phyloP scores from a whole-genome alignment of 2,113 vertebrate species.

The Heterochromis multidens region DNA sequence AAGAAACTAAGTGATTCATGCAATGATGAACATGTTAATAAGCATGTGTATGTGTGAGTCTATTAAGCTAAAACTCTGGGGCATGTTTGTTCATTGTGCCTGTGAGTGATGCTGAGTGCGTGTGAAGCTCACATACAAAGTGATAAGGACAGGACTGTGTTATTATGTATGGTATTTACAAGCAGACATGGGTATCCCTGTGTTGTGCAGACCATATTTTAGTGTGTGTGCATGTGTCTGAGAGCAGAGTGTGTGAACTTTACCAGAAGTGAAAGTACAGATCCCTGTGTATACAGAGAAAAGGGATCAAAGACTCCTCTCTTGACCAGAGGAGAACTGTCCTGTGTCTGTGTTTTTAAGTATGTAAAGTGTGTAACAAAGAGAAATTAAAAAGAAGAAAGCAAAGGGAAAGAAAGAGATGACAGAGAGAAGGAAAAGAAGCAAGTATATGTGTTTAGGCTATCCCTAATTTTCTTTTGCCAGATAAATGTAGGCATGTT shows the following conservation, averaged over 20 bases:
- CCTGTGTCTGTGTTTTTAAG: not conserved
- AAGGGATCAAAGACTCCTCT: slow-evolving; percentile 47
- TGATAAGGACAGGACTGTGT: slow-evolving; percentile 11
- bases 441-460: not conserved
- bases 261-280: slow-evolving; percentile 39
- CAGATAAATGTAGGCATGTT: not conserved
- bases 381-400: not conserved
- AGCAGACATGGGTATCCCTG: not conserved
- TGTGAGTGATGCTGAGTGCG: not conserved
- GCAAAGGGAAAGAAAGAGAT: not conserved
- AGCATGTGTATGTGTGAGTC: not conserved
- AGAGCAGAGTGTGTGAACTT: slow-evolving; percentile 41
- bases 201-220: not conserved
- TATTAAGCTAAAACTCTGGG: not conserved
- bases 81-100: not conserved
- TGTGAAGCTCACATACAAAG: not conserved
- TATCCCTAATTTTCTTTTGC: not conserved
- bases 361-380: not conserved
- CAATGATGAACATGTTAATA: not conserved
- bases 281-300: slow-evolving; percentile 36
- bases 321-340: slow-evolving; percentile 27
- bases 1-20: not conserved
- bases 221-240: not conserved
- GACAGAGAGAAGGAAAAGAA: not conserved
- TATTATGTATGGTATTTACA: not conserved